These are phyloP conservation scores for Microcebus griseorufus DNA, from an alignment of 2,113 vertebrate species.

Conservation along the genomic window DNA sequence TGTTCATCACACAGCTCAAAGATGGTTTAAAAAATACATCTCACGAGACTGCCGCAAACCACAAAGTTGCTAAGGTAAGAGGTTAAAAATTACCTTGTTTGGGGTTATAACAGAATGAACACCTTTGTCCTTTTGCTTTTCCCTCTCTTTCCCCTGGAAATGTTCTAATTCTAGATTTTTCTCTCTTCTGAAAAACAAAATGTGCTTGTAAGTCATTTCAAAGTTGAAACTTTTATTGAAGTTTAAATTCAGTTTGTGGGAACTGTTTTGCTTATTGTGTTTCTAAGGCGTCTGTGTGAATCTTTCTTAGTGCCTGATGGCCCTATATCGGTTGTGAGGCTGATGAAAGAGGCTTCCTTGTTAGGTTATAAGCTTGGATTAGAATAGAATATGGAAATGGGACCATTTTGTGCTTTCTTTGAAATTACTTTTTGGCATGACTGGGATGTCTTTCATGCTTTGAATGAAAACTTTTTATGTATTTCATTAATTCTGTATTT, in stretches of 20 bases:
- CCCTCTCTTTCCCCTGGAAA: background rate
- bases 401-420: background rate
- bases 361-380: background rate
- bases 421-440: background rate
- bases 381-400: background rate
- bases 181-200: background rate
- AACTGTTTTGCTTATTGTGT: background rate
- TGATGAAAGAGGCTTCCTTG: background rate
- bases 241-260: background rate
- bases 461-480: background rate
- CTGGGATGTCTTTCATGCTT: slow-evolving; percentile 5
- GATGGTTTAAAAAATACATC: slow-evolving; percentile 99
- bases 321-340: background rate
- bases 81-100: slow-evolving; percentile 18
- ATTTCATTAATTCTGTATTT: background rate
- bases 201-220: background rate
- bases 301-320: background rate
- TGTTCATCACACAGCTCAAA: slow-evolving; percentile 97
- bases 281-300: background rate
- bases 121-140: background rate
- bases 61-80: slow-evolving; percentile 99
- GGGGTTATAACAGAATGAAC: background rate
- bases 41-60: slow-evolving; percentile 99
- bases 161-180: slow-evolving; percentile 34
- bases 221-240: background rate